A percentile compares a stretch with the other conserved stretches of the same genome.
phyloP scores from a whole-genome alignment of 2,888 invertebrate species.

The Serrognathus titanus region DNA sequence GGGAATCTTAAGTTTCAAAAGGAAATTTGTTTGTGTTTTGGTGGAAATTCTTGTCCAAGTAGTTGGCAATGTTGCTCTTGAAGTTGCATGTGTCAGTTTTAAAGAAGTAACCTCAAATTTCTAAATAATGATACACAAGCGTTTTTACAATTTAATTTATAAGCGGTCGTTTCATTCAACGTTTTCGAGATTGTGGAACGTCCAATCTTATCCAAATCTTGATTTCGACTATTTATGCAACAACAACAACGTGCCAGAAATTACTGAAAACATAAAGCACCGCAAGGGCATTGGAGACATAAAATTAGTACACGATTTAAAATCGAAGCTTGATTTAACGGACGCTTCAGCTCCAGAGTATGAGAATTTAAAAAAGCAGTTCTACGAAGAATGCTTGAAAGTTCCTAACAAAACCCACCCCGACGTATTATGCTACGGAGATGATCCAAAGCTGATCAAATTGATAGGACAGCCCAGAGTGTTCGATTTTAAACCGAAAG shows the following conservation, averaged over 20 bases:
- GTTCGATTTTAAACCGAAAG: constrained; percentile 53
- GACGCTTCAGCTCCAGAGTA: constrained; percentile 28
- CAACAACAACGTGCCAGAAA: constrained; percentile 56
- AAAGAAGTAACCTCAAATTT: too few relatives aligned
- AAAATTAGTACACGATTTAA: constrained; percentile 54
- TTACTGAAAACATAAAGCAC: constrained; percentile 60
- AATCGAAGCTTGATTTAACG: constrained; percentile 40
- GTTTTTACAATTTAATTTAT: too few relatives aligned
- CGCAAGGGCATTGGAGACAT: constrained; percentile 71
- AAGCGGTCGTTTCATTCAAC: constrained; percentile 3
- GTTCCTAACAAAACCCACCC: constrained; percentile 79
- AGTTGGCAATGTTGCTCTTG: too few relatives aligned
- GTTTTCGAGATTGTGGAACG: constrained; percentile 5
- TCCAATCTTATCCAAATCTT: constrained; percentile 45
- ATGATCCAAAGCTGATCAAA: constrained; percentile 58
- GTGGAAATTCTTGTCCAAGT: too few relatives aligned
- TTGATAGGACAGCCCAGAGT: constrained; percentile 53
- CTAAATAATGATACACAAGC: too few relatives aligned
- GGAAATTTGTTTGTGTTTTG: too few relatives aligned
- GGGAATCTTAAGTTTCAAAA: too few relatives aligned
- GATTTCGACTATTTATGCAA: constrained; percentile 64
- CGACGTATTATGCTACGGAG: constrained; percentile 54
- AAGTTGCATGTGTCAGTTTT: too few relatives aligned
- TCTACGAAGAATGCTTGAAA: constrained; percentile 59
- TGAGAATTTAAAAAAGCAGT: constrained; percentile 37